A percentile compares a stretch with the other conserved stretches of the same genome.
These are phyloP conservation scores for Hypothenemus hampei DNA, from an alignment of 1,140 invertebrate genomes.

Conservation along the genomic window DNA sequence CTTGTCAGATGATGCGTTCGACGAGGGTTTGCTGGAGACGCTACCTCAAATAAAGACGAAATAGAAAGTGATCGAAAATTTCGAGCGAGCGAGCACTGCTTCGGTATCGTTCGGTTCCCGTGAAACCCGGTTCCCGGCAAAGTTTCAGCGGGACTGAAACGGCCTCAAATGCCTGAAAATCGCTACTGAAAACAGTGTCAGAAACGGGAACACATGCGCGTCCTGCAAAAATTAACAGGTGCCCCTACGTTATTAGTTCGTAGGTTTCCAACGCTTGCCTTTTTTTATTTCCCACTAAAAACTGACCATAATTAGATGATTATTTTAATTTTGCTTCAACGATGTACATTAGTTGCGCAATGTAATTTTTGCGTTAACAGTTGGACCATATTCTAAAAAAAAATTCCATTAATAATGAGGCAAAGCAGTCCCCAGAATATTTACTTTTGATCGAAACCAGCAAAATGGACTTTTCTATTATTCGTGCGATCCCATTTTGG, in stretches of 20 bases:
- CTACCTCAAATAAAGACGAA: no score
- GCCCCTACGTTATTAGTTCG: conserved; percentile 27
- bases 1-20: no score
- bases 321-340: background rate
- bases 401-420: no score
- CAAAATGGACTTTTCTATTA: no score
- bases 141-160: conserved; percentile 30
- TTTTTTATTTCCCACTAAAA: background rate
- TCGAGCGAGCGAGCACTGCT: conserved; percentile 8
- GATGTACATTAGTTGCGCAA: no score
- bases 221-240: conserved; percentile 31
- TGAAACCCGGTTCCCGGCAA: conserved; percentile 11
- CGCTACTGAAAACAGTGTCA: conserved; percentile 27
- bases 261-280: conserved; percentile 12
- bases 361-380: no score
- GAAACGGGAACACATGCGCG: conserved; percentile 24
- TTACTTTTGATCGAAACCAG: no score
- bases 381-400: no score
- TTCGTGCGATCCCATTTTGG: no score
- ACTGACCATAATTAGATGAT: background rate
- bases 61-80: no score
- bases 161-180: conserved; percentile 25
- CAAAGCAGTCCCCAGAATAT: no score
- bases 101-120: conserved; percentile 10
- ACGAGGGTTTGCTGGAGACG: no score